A percentile compares a stretch with the other conserved stretches of the same genome.
Evolutionary conservation across 64 coral and sea anemone species (phyloP).

Genomic region (Stichodactyla helianthus): DNA sequence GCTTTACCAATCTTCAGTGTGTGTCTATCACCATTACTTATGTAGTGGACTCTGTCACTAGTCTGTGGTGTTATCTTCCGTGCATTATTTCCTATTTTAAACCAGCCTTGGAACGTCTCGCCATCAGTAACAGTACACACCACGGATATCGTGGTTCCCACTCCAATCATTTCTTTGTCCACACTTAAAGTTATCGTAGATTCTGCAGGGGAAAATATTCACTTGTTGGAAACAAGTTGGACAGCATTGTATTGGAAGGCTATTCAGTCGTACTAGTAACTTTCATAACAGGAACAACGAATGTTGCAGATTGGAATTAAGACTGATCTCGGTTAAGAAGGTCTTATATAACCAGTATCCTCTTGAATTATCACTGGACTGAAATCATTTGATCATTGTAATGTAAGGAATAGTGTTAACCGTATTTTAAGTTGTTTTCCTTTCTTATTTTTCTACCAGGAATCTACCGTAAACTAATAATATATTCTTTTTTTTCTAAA

Average conservation of each 20-base stretch:
- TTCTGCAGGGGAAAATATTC: background rate
- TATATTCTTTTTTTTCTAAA: background rate
- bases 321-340: too few relatives aligned
- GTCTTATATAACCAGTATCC: too few relatives aligned
- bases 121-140: slow-evolving; percentile 6
- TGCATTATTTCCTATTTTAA: background rate
- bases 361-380: too few relatives aligned
- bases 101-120: slow-evolving; percentile 31
- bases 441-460: too few relatives aligned
- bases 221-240: too few relatives aligned
- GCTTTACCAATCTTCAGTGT: slow-evolving; percentile 3
- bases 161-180: background rate
- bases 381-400: too few relatives aligned
- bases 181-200: background rate
- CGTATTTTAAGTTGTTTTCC: too few relatives aligned
- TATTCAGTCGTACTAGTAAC: too few relatives aligned
- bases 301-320: too few relatives aligned
- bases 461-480: background rate
- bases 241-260: too few relatives aligned
- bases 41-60: background rate
- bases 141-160: background rate
- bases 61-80: background rate
- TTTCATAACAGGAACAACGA: too few relatives aligned
- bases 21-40: background rate
- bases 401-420: too few relatives aligned